These are phyloP conservation scores for Polydrusus pterygomalis DNA, from an alignment of 2,888 invertebrate species.

Conservation along the genomic window DNA sequence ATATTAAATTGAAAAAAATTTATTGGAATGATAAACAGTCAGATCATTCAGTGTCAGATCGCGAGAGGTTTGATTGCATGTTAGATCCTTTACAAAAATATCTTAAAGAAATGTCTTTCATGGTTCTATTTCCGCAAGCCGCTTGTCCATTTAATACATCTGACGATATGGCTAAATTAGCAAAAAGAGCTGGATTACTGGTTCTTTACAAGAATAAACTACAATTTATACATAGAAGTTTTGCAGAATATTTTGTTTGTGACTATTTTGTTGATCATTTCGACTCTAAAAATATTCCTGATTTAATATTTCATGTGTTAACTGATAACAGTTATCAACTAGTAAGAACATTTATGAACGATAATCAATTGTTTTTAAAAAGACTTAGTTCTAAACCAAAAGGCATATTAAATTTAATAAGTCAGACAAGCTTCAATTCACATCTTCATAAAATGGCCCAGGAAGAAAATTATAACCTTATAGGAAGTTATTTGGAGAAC, in stretches of 20 bases:
- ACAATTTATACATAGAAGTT: not conserved
- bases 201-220: not conserved
- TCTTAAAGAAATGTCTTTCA: not conserved
- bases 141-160: not conserved
- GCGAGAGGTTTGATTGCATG: not conserved
- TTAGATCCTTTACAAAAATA: not conserved
- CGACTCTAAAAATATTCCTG: not conserved
- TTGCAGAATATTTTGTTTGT: constrained; percentile 13
- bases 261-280: not conserved
- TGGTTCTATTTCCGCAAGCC: not conserved
- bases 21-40: not conserved
- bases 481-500: not conserved
- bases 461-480: constrained; percentile 1
- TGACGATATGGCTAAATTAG: not conserved
- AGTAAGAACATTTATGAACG: not conserved
- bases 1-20: not conserved
- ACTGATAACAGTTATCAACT: not conserved
- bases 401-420: not conserved
- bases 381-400: not conserved
- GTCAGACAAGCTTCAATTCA: not conserved
- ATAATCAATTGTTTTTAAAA: not conserved
- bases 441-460: not conserved
- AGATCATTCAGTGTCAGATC: not conserved
- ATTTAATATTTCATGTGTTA: not conserved
- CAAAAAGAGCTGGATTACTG: not conserved